Base-by-base conservation (phyloP, 2,888 invertebrate genomes). In the Mythimna lalbum region DNA sequence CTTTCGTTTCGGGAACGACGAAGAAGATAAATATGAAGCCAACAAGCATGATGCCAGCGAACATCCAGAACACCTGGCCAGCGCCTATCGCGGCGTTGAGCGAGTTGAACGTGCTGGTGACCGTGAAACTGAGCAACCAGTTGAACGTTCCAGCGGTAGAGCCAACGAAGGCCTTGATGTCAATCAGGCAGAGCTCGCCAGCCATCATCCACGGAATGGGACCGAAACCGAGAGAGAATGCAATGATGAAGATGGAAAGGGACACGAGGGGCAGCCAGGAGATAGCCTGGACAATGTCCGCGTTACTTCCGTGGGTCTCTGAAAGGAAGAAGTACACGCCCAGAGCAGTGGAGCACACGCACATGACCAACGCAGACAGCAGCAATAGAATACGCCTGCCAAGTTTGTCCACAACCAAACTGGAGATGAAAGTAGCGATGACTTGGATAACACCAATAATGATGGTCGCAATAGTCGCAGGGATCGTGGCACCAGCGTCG, bases 201-300 rank as follows among this genome's bases (percentile, higher is more conserved):
- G 96, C 95, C 96, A 98, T 98, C 96, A 98, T 96, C 98, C 98
- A 98, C 0, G 98, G 98, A 59, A 99, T 98, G 0, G 99, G 99
- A 0, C 99, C 99, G 86, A 97, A 98, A 61, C 98, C 98, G 50
- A 98, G 88, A 0, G 98, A 98, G 93, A 98, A 99, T 56, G 98
- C 97, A 27, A 98, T 92, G 27, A 98, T 97, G 91, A 98, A 99
- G 2, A 98, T 78, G 57, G 98, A 98, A 27, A 98, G 92, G 36
- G 97, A 97, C 2, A 97, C 85, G 7, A 99, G 92, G 0, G 98
- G 98, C 69, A 99, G 89, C 97, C 98, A 98, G 0, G 97, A 96
- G 10, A 98, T 95, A 21, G 93, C 88, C 0, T 90, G 87, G 0
- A 97, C 95, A 33, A 96, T 93, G 0, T 90, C 86, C 0, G 91